These are phyloP conservation scores for Siderastrea siderea DNA, from an alignment of 92 coral and sea anemone genomes.

Conservation along the genomic window DNA sequence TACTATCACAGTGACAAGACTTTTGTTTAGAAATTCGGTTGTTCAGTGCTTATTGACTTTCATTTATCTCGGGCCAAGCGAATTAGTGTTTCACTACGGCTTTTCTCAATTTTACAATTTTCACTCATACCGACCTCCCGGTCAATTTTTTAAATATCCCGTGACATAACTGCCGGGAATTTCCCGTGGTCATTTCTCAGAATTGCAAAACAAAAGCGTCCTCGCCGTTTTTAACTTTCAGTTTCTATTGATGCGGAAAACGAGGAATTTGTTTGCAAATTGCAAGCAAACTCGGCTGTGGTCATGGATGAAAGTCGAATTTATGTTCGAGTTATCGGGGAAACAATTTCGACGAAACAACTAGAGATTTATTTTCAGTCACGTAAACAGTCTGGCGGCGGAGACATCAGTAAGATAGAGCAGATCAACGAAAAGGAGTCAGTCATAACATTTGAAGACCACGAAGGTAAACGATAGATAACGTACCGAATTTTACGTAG, in stretches of 20 bases:
- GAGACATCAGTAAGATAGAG: slow-evolving; percentile 33
- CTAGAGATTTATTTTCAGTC: slow-evolving; percentile 56
- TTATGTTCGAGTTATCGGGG: slow-evolving; percentile 30
- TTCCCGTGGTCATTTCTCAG: background rate
- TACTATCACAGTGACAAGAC: no score
- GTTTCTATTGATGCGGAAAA: slow-evolving; percentile 17
- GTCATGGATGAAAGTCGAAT: slow-evolving; percentile 15
- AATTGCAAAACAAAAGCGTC: background rate
- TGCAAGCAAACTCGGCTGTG: background rate
- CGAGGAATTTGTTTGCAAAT: no score
- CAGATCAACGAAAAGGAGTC: slow-evolving; percentile 41
- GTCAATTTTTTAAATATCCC: background rate
- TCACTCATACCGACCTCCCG: background rate
- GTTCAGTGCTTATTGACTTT: no score
- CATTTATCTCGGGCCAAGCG: no score
- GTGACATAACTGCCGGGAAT: slow-evolving; percentile 14
- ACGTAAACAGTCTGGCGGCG: slow-evolving; percentile 67
- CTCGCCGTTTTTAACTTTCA: background rate
- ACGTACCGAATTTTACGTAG: background rate
- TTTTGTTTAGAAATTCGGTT: no score
- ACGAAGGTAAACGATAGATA: slow-evolving; percentile 22
- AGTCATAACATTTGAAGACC: slow-evolving; percentile 28
- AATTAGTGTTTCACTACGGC: background rate
- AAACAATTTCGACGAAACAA: slow-evolving; percentile 14
- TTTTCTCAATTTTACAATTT: background rate